Evolutionary conservation across 2,888 invertebrate species (phyloP).

Genomic region (Noctua janthe): DNA sequence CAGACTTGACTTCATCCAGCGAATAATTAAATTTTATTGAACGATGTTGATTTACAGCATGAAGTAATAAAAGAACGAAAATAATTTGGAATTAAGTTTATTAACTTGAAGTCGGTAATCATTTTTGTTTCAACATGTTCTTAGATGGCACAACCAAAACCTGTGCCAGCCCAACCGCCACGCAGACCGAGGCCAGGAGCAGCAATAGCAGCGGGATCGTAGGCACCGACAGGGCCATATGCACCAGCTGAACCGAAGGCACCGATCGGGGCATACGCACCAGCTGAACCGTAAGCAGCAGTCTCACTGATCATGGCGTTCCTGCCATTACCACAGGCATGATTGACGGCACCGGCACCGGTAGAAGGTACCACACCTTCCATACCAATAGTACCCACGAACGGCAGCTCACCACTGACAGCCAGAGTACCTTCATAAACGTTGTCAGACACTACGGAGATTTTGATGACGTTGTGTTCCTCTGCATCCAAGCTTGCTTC

Average conservation of each 20-base stretch:
- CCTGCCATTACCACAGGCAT: conserved; percentile 74
- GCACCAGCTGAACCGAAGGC: conserved; percentile 6
- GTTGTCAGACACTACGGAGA: conserved; percentile 59
- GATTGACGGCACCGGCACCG: conserved; percentile 73
- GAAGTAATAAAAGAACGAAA: no score
- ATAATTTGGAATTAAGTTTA: no score
- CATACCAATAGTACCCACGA: conserved; percentile 73
- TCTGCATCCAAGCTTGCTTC: conserved; percentile 1
- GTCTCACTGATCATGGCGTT: conserved; percentile 63
- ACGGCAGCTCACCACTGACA: conserved; percentile 73
- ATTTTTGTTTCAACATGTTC: background rate
- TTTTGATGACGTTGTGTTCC: conserved; percentile 17
- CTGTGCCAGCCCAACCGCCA: conserved; percentile 9
- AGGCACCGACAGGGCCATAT: conserved; percentile 5
- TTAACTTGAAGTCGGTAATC: no score
- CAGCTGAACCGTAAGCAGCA: conserved; percentile 17
- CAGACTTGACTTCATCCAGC: no score
- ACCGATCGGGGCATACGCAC: conserved; percentile 11
- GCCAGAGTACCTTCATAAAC: conserved; percentile 60
- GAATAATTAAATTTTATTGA: no score
- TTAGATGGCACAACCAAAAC: conserved; percentile 23
- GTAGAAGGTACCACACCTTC: conserved; percentile 74
- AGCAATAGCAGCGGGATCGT: conserved; percentile 27
- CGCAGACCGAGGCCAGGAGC: background rate
- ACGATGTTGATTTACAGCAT: no score